Conservation (phyloP, 2,888 invertebrate species). For the Autographa pulchrina region DNA sequence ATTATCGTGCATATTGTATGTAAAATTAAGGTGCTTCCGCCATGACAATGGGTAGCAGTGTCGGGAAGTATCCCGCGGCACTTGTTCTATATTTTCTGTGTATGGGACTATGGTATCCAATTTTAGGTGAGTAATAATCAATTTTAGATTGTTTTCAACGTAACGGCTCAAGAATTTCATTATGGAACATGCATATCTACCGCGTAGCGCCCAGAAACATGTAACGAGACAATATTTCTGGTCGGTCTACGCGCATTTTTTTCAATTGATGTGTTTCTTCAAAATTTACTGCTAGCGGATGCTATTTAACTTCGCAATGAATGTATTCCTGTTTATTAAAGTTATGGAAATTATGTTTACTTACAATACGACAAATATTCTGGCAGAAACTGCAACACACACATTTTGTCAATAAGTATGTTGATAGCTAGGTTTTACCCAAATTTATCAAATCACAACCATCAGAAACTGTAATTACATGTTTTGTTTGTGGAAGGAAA, state of each 20-base stretch:
- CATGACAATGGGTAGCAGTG: conserved; percentile 85
- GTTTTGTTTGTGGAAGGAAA: not conserved
- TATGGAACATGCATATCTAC: conserved; percentile 18
- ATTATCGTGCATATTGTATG: conserved; percentile 74
- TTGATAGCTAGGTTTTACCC: not conserved
- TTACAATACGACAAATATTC: not conserved
- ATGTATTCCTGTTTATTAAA: conserved; percentile 53
- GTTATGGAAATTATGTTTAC: conserved; percentile 34
- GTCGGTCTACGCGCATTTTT: conserved; percentile 64
- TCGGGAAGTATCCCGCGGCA: conserved; percentile 81
- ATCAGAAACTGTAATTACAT: not conserved
- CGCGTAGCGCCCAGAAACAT: conserved; percentile 41
- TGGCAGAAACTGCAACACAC: not conserved
- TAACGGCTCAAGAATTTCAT: conserved; percentile 22
- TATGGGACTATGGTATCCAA: conserved; percentile 80
- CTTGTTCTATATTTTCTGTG: conserved; percentile 84
- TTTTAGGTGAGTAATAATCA: conserved; percentile 79
- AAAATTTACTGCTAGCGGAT: conserved; percentile 57
- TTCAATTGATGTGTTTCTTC: conserved; percentile 67
- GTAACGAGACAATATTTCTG: conserved; percentile 47
- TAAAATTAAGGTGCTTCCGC: conserved; percentile 83
- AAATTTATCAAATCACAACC: not conserved
- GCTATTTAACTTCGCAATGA: conserved; percentile 54
- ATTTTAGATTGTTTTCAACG: conserved; percentile 49
- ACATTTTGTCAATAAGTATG: not conserved